Conservation (phyloP, 2,888 invertebrate species). For the Eudemis profundana region DNA sequence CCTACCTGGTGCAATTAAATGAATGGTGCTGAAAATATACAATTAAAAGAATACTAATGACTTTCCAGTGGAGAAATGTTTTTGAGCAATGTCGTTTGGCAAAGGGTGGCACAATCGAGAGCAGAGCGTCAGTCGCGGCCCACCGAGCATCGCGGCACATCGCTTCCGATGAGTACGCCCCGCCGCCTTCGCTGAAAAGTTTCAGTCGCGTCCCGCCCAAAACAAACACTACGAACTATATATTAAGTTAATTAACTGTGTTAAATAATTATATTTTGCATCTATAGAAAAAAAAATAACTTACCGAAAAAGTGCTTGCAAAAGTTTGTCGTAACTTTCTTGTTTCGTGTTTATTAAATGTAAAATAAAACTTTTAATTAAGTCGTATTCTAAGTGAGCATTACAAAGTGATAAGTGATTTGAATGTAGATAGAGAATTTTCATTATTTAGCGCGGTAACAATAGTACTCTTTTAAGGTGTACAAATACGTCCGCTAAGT, state of each 20-base stretch:
- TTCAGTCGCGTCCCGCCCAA: conserved; percentile 55
- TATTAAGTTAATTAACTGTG: not conserved
- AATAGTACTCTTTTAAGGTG: conserved; percentile 47
- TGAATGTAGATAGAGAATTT: conserved; percentile 1
- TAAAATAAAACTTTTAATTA: not conserved
- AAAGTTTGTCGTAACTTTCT: conserved; percentile 24
- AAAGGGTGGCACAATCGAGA: conserved; percentile 53
- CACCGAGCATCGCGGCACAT: conserved; percentile 64
- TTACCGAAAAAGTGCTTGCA: not conserved
- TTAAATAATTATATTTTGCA: not conserved
- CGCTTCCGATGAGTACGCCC: conserved; percentile 59
- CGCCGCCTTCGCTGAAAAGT: conserved; percentile 61
- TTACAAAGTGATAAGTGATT: conserved; percentile 45
- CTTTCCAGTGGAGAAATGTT: conserved; percentile 3
- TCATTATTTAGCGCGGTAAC: conserved; percentile 3
- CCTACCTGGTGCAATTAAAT: not conserved
- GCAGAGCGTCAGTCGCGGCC: conserved; percentile 66
- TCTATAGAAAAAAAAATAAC: not conserved
- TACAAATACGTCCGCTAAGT: conserved; percentile 25
- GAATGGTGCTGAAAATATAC: not conserved
- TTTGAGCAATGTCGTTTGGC: conserved; percentile 31
- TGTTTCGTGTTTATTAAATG: conserved; percentile 33
- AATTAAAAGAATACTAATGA: conserved; percentile 23
- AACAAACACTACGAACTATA: not conserved
- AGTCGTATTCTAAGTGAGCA: conserved; percentile 1